Conservation (phyloP, 1,140 invertebrate species). For the Tetramorium simillimum region DNA sequence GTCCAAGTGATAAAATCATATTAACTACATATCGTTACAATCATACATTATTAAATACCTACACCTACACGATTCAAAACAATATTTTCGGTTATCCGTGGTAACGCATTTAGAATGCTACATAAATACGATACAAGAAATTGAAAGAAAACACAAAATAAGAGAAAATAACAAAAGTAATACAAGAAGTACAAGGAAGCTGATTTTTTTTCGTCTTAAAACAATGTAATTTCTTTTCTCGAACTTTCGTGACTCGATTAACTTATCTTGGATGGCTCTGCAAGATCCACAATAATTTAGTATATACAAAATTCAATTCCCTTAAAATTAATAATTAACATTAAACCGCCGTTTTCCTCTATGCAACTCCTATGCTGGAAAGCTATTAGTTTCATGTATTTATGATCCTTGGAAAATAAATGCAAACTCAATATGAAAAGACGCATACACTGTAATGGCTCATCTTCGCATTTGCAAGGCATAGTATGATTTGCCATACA, state of each 20-base stretch:
- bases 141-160: constrained; percentile 56
- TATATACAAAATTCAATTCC: constrained; percentile 77
- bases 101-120: constrained; percentile 36
- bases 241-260: constrained; percentile 44
- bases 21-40: constrained; percentile 72
- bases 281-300: constrained; percentile 77
- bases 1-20: constrained; percentile 76
- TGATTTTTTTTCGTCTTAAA: constrained; percentile 55
- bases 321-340: constrained; percentile 74
- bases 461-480: constrained; percentile 69
- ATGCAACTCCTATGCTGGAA: constrained; percentile 5
- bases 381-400: constrained; percentile 22
- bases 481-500: constrained; percentile 66
- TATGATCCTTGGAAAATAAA: constrained; percentile 57
- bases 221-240: constrained; percentile 51
- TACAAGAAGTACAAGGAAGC: constrained; percentile 66
- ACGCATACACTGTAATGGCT: constrained; percentile 46
- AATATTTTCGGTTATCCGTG: constrained; percentile 51
- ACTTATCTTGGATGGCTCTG: constrained; percentile 58
- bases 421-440: constrained; percentile 59
- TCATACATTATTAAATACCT: constrained; percentile 73
- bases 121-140: constrained; percentile 25
- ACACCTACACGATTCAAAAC: constrained; percentile 65
- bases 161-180: constrained; percentile 61
- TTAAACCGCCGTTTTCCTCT: constrained; percentile 35